A percentile compares a stretch with the other conserved stretches of the same genome.
These are phyloP conservation scores for Phocoena phocoena DNA, from an alignment of 2,113 vertebrate species.

Conservation along the genomic window DNA sequence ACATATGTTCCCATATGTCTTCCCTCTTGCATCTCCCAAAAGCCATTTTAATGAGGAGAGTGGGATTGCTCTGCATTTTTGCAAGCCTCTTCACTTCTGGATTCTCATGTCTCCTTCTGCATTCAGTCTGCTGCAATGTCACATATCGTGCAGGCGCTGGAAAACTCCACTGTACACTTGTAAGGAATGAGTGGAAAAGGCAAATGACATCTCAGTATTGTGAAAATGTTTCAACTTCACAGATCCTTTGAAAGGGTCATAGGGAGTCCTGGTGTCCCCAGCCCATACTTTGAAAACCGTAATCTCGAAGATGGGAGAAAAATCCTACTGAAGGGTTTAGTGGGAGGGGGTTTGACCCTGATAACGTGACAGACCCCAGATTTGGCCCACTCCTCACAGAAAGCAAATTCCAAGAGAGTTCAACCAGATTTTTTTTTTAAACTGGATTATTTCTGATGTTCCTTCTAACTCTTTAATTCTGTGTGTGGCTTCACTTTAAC, in stretches of 20 bases:
- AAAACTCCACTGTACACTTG: neutral
- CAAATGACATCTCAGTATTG: neutral
- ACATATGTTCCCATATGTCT: no score
- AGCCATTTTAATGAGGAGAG: neutral
- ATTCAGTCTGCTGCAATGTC: neutral
- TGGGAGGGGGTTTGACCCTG: neutral
- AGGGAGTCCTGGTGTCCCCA: neutral
- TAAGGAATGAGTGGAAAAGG: neutral
- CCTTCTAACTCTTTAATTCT: neutral
- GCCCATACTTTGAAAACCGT: neutral
- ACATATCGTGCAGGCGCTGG: neutral
- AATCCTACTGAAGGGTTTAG: neutral
- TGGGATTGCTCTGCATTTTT: neutral
- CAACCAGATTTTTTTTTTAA: neutral
- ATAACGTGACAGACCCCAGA: neutral
- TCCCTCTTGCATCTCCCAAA: neutral
- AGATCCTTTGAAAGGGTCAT: neutral
- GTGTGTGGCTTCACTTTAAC: neutral
- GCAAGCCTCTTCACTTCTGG: neutral
- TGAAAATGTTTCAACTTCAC: neutral
- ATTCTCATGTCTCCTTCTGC: neutral
- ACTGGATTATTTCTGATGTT: neutral
- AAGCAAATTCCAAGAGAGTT: neutral
- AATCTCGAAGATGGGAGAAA: neutral
- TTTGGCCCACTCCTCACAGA: neutral